Evolutionary conservation across 2,888 invertebrate species (phyloP).

Genomic region (Athrips mouffetella): DNA sequence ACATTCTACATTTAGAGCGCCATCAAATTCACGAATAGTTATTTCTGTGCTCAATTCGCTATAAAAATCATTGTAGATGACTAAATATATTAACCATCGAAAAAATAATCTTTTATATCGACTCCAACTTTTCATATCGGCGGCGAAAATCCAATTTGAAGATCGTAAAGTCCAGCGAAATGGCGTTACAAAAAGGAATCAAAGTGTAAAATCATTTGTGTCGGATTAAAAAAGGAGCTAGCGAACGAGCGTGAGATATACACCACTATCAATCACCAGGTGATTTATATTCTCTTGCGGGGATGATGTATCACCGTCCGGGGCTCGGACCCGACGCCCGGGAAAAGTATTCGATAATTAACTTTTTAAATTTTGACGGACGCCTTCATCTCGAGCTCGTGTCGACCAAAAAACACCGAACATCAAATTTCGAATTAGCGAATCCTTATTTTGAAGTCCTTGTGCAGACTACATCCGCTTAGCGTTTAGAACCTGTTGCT

Average conservation of each 20-base stretch:
- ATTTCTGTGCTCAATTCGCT: neutral
- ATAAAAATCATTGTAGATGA: neutral
- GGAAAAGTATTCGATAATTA: conserved; percentile 74
- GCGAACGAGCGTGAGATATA: conserved; percentile 70
- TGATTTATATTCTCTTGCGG: conserved; percentile 70
- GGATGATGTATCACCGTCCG: conserved; percentile 69
- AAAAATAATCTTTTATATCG: conserved; percentile 2
- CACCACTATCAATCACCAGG: conserved; percentile 71
- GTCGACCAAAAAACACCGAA: conserved; percentile 30
- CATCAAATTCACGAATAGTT: neutral
- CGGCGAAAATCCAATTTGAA: conserved; percentile 36
- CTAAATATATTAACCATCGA: neutral
- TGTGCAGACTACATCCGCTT: conserved; percentile 1
- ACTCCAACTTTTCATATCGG: neutral
- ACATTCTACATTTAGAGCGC: neutral
- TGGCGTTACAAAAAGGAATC: conserved; percentile 62
- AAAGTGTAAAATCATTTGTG: conserved; percentile 76
- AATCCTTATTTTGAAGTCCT: conserved; percentile 21
- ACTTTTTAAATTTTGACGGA: conserved; percentile 75
- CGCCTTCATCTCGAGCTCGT: conserved; percentile 55
- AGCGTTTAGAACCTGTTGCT: conserved; percentile 38
- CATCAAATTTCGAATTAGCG: conserved; percentile 26
- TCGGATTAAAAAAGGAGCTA: conserved; percentile 75
- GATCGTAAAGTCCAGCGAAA: conserved; percentile 61
- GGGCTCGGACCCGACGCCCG: conserved; percentile 46